Evolutionary conservation across 1,140 invertebrate genomes (phyloP), one percentile per base, ranked within the genome.

Genomic region (Drosophila baimaii): DNA sequence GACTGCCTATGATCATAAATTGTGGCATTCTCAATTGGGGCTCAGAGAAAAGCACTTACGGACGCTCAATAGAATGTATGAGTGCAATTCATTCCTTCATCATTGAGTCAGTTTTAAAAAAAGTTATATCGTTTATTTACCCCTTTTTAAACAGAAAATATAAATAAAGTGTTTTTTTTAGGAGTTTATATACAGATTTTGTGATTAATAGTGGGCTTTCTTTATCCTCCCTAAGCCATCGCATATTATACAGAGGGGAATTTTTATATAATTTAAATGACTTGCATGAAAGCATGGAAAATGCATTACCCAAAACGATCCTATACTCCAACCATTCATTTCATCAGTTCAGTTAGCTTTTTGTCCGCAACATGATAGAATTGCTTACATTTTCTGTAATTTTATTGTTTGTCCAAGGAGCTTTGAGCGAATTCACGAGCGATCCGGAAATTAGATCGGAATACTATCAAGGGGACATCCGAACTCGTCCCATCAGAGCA

Each of bases 381-480:
- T 12, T 46, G n/a, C n/a, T n/a, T 10, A 15, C 10, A 10, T 5
- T 44, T 2, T 4, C 25, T 70, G 8, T 70, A 1, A 10, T 56
- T 13, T 2, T 43, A 12, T 10, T 70, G 3, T n/a, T 43, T 1
- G 19, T 2, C 6, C 6, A 9, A 3, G n/a, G 2, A 5, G 27
- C 19, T 19, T 27, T 46, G 0, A 52, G 31, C 9, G 1, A 10
- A 9, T 17, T 21, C 9, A 5, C 6, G 8, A 1, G 15, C 0
- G 79, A 81, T 68, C 78, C 79, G 5, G 79, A 81, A 37, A 10
- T 70, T 1, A 9, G 6, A 1, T 27, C n/a, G 9, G 23, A 27
- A 1, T 70, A 51, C 21, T 79, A 47, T 27, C 63, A 84, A 29
- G 81, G 81, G 0, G 81, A 83, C 46, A 79, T 84, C 37, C 2